phyloP scores from a whole-genome alignment of 2,113 vertebrate genomes.

The Phylloscopus trochiloides region DNA sequence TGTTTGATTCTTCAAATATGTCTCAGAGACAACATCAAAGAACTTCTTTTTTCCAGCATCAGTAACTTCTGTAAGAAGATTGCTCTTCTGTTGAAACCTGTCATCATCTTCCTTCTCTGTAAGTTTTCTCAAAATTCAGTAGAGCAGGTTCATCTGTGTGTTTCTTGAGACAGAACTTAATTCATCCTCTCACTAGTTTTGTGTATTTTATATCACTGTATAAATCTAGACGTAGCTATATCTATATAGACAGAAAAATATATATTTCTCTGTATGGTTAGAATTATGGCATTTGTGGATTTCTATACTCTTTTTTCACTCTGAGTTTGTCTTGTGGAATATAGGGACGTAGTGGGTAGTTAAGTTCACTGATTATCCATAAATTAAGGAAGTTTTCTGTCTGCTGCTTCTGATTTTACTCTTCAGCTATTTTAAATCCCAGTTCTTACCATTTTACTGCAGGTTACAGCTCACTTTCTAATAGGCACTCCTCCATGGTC shows the following conservation, averaged over 20 bases:
- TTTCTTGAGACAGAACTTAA: background rate
- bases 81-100: background rate
- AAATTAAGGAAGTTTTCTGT: background rate
- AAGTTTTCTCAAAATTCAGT: background rate
- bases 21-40: background rate
- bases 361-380: background rate
- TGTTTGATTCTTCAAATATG: background rate
- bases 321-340: background rate
- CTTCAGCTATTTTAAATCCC: background rate
- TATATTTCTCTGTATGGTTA: background rate
- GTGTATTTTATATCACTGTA: background rate
- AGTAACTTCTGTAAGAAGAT: background rate
- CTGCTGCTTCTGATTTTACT: background rate
- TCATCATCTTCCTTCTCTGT: background rate
- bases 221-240: background rate
- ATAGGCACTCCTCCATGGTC: background rate
- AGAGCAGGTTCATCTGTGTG: background rate
- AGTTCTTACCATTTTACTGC: background rate
- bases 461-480: background rate
- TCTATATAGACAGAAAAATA: background rate
- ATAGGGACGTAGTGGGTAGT: background rate
- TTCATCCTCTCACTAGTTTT: background rate
- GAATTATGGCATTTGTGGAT: background rate
- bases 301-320: background rate
- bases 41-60: background rate